A percentile compares a stretch with the other conserved stretches of the same genome.
Conservation (phyloP, 2,797 vertebrate genomes). For the Labeo calbasu region DNA sequence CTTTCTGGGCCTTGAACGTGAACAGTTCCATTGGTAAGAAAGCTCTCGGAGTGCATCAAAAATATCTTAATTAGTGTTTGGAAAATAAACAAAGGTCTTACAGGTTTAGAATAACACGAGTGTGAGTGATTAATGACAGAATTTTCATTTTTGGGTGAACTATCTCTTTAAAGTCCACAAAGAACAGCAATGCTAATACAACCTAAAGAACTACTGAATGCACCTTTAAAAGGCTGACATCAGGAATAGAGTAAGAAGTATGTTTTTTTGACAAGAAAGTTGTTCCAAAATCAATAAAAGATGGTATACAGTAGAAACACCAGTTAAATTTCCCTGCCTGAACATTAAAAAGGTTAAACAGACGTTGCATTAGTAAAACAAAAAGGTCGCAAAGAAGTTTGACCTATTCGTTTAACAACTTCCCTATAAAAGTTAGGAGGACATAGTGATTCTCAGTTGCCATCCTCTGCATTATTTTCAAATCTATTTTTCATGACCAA, state of each 20-base stretch:
- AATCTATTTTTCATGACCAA: slow-evolving; percentile 26
- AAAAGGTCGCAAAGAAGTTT: not conserved
- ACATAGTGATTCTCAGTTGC: not conserved
- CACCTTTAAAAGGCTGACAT: no score
- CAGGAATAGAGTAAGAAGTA: not conserved
- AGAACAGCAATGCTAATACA: not conserved
- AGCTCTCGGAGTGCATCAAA: no score
- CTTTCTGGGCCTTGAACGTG: no score
- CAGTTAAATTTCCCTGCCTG: not conserved
- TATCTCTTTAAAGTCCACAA: no score
- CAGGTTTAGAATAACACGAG: no score
- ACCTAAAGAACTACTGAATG: not conserved
- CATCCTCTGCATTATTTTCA: slow-evolving; percentile 2
- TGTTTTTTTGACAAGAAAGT: not conserved
- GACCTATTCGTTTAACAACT: not conserved
- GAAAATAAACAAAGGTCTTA: no score
- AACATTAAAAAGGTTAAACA: not conserved
- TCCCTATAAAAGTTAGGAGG: not conserved
- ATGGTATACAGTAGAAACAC: not conserved
- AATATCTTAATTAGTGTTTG: no score
- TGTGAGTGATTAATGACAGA: no score
- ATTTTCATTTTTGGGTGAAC: no score
- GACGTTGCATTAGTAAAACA: not conserved
- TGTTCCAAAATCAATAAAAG: not conserved
- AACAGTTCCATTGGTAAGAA: no score